Evolutionary conservation across 2,888 invertebrate species (phyloP), one percentile per base, ranked within the genome.

Genomic region (Branchellion lobata): DNA sequence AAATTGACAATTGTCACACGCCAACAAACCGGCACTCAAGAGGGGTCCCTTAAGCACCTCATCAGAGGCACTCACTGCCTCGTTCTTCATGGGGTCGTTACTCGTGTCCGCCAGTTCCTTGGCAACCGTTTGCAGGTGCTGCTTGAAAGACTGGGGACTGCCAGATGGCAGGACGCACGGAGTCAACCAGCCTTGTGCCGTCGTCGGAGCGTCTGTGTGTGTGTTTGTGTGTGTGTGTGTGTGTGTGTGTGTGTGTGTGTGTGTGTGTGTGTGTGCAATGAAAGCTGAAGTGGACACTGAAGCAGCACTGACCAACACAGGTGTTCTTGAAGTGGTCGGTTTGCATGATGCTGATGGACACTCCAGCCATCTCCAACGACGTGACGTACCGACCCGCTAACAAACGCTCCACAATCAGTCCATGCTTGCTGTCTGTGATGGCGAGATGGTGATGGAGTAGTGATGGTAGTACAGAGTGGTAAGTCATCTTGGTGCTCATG

Each of bases 331-430:
- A 68, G 51, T 81, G 78, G 27, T 82, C 79, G 1, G 81, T 69
- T 8, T 84, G 84, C 51, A 90, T 83, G 27, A 94, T 83, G 21
- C 93, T 92, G 34, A 95, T 89, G 82, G 93, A 92, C 83, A 93
- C 89, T 8, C 94, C 94, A 78, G 91, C 90, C 90, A 92, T 92
- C 84, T 93, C 92, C 71, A 94, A 86, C 0, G 93, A 93, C 0
- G 93, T 92, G 88, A 93, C 91, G 81, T 92, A 89, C 3, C 88
- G 84, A 5, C 91, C 91, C 81, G 90, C 88, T 86, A 90, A 90
- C 53, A 90, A 87, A 47, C 92, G 89, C 81, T 89, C 89, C 1
- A 90, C 88, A 73, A 80, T 84, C 53, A 91, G 88, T 3, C 89
- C 87, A 27, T 27, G 34, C 53, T 74, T 34, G 68, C 36, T n/a